Evolutionary conservation across 2,113 vertebrate species (phyloP).

Genomic region (Brevimyrus niger): DNA sequence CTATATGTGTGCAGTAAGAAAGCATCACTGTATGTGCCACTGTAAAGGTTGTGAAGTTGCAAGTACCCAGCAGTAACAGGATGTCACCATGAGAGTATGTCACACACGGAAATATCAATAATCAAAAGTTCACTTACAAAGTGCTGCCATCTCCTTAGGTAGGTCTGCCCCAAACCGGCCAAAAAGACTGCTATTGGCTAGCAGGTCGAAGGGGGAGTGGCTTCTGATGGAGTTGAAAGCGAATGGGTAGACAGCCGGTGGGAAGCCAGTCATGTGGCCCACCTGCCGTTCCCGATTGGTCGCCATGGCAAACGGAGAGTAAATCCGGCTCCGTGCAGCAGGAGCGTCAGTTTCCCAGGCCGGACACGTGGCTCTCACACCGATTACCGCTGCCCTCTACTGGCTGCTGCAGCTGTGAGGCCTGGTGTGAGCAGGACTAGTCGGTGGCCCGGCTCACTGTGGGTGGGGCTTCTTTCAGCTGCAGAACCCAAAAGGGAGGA

Average conservation of each 20-base stretch:
- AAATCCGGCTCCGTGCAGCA: conserved; percentile 28
- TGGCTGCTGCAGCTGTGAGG: background rate
- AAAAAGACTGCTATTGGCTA: conserved; percentile 74
- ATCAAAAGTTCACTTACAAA: conserved; percentile 69
- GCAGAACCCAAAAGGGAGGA: background rate
- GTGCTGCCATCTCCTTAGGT: conserved; percentile 86
- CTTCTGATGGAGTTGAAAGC: conserved; percentile 79
- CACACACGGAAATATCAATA: background rate
- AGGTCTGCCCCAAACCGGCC: conserved; percentile 80
- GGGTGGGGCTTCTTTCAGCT: background rate
- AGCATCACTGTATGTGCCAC: background rate
- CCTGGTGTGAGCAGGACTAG: background rate
- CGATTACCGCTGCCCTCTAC: background rate
- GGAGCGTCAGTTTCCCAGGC: background rate
- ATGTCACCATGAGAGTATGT: background rate
- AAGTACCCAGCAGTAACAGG: background rate
- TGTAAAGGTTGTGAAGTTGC: background rate
- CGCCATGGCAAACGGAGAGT: conserved; percentile 62
- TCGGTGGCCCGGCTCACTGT: background rate
- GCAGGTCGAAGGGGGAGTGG: conserved; percentile 81
- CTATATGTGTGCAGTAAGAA: background rate
- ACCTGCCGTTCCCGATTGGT: conserved; percentile 80
- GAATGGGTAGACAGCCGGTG: conserved; percentile 78
- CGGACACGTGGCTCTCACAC: background rate
- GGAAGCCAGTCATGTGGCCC: conserved; percentile 79